Percentiles rank a stretch among this genome's conserved stretches.
These are phyloP conservation scores for Micrasema minimum DNA, from an alignment of 1,140 invertebrate genomes.

Conservation along the genomic window DNA sequence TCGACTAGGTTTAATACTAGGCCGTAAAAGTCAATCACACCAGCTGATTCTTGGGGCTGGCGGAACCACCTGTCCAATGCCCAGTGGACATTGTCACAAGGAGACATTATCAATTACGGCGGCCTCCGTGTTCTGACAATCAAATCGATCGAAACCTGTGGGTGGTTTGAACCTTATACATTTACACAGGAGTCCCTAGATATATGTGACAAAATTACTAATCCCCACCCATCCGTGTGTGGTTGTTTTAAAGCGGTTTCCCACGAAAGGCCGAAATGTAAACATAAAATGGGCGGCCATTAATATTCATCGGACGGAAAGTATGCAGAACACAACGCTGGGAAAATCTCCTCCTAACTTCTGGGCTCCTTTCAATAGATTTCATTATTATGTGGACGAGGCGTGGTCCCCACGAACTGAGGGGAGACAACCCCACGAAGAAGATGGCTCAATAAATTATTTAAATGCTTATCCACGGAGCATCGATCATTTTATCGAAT, in stretches of 20 bases:
- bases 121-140: conserved; percentile 44
- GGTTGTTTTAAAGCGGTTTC: conserved; percentile 41
- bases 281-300: conserved; percentile 46
- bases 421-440: conserved; percentile 33
- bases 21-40: conserved; percentile 30
- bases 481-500: conserved; percentile 33
- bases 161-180: conserved; percentile 37
- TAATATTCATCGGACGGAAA: conserved; percentile 53
- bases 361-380: conserved; percentile 40
- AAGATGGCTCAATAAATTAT: conserved; percentile 36
- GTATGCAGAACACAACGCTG: conserved; percentile 46
- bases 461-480: conserved; percentile 23
- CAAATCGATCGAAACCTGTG: conserved; percentile 42
- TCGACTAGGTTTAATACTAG: conserved; percentile 31
- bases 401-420: conserved; percentile 30
- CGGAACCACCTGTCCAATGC: conserved; percentile 32
- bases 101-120: conserved; percentile 45
- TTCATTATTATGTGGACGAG: conserved; percentile 43
- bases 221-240: conserved; percentile 16
- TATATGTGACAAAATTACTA: conserved; percentile 43
- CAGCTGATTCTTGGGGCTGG: conserved; percentile 13
- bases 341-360: conserved; percentile 45
- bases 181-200: conserved; percentile 23
- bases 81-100: conserved; percentile 22
- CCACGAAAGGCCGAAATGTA: conserved; percentile 50